Evolutionary conservation across 1,140 invertebrate species (phyloP), one percentile per base, ranked within the genome.

Genomic region (Carposina sasakii): DNA sequence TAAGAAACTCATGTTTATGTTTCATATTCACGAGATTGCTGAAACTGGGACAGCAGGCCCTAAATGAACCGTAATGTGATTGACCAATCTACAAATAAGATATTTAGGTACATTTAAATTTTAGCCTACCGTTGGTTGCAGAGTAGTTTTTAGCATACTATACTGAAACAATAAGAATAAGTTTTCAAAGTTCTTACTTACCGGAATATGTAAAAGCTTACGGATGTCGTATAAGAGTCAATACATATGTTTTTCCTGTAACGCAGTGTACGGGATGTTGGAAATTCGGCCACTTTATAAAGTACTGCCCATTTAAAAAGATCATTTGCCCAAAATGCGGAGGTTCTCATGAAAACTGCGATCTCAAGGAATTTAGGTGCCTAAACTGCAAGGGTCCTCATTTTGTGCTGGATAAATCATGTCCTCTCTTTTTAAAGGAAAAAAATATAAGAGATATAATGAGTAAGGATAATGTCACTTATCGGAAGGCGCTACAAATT

Each of bases 241-340:
- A 58, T 10, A 45, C 41, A 1, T 67, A 56, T 17, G 24, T 65
- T 15, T 63, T 65, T 21, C 61, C 67, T 2, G 64, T 71, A 2
- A 55, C 60, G 0, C 65, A 71, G 41, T 68, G 68, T 34, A 56
- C 58, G 0, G 43, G 34, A 13, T 70, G 61, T 20, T 69, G 66
- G 63, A 52, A 41, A 31, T 55, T 52, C 37, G 63, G 60, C 3
- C 60, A 69, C 23, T 36, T 34, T 1, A 6, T 44, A 1, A 55
- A 53, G 17, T 34, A 34, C 5, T 66, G 63, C 16, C 48, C 56
- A 1, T 36, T 46, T 12, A 39, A 37, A 20, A 63, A 55, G 37
- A 31, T 45, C 12, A 16, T 56, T 12, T 69, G 66, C 26, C 66
- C 63, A 13, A 69, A 66, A 52, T 66, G 63, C 42, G 46, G 53